Base-by-base conservation (phyloP, 2,113 vertebrate genomes). In the Leiothrix lutea region DNA sequence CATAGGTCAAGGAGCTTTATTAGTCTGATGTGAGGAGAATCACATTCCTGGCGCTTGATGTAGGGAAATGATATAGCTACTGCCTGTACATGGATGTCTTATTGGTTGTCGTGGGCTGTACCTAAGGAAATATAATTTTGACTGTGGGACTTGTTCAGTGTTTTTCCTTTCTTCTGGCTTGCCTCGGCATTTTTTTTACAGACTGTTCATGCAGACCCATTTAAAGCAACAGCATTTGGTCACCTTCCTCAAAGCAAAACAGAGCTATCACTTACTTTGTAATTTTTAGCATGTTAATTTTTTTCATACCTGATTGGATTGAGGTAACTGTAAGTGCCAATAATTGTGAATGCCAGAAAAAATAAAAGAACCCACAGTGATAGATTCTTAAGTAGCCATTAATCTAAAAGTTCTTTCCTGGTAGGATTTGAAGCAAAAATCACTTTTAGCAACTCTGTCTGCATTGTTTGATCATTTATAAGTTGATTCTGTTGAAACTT, bases 1-100 rank as follows among this genome's bases (percentile, higher is more conserved):
- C 97, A 97, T 96, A 97, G 98, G 98, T 98, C 98, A 98, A 95
- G 98, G 98, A 97, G 87, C 97, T 84, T 92, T 97, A 96, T 97
- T 94, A 96, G 92, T 94, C 92, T 92, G 95, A 93, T 96, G 88
- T 24, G 58, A 95, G 61, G 92, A 81, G 64, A 88, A 94, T 75
- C 80, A 88, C 95, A 94, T 94, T 96, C 95, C 95, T 97, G 91
- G 94, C 75, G 54, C 69, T 94, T 77, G 36, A 81, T 83, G 22
- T 50, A 29, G 29, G 65, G 50, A 82, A 95, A 86, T 36, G 48
- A 48, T 81, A 79, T 33, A 67, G 65, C 90, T 95, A 53, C 88
- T 79, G 71, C 89, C 48, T 53, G 51, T 75, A 57, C 58, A 50
- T 33, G 14, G 80, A 58, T 86, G 86, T 95, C 92, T 92, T 21